A percentile compares a stretch with the other conserved stretches of the same genome.
phyloP scores from a whole-genome alignment of 2,888 invertebrate genomes.

The Ectemnius continuus region DNA sequence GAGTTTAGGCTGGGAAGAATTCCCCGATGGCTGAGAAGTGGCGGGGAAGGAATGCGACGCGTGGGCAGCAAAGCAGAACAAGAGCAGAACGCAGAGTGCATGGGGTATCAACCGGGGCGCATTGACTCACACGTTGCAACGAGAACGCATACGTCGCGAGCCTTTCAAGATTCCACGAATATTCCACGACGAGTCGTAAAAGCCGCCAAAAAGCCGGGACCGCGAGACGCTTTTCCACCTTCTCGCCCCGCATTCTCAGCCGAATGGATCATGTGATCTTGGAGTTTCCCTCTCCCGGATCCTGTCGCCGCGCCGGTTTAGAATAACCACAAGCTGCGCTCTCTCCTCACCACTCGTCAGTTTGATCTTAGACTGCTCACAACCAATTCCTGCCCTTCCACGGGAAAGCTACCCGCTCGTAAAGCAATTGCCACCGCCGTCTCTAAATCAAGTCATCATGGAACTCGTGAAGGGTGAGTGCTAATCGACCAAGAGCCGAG shows the following conservation, averaged over 20 bases:
- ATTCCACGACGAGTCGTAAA: slow-evolving; percentile 52
- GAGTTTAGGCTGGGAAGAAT: not conserved
- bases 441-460: slow-evolving; percentile 50
- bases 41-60: not conserved
- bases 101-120: slow-evolving; percentile 39
- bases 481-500: not conserved
- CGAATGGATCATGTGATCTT: slow-evolving; percentile 55
- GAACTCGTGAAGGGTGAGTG: slow-evolving; percentile 70
- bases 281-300: slow-evolving; percentile 50
- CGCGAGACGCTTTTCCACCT: slow-evolving; percentile 35
- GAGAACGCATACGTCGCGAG: slow-evolving; percentile 43
- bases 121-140: slow-evolving; percentile 58
- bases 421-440: slow-evolving; percentile 3
- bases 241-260: slow-evolving; percentile 25
- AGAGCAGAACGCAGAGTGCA: not conserved
- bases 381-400: slow-evolving; percentile 41
- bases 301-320: slow-evolving; percentile 61
- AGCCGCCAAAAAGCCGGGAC: slow-evolving; percentile 35
- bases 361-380: slow-evolving; percentile 62
- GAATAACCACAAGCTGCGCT: slow-evolving; percentile 70
- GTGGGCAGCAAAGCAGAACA: not conserved
- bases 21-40: not conserved
- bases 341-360: slow-evolving; percentile 63
- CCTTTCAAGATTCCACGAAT: slow-evolving; percentile 67
- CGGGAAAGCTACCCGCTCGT: not conserved